Conservation (phyloP, 2,888 invertebrate genomes). For the Gibbula magus region DNA sequence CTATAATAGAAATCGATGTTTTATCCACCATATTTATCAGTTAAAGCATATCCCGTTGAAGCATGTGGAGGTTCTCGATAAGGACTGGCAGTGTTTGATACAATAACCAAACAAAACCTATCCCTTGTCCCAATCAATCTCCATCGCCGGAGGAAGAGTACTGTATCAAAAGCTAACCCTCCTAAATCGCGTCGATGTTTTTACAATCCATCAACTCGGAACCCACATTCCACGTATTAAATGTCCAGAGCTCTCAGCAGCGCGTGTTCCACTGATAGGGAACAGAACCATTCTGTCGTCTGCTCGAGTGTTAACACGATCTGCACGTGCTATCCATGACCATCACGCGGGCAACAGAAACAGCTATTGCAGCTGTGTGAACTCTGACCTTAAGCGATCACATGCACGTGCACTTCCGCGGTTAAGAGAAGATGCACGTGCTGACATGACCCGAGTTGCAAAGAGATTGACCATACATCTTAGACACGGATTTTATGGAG, state of each 20-base stretch:
- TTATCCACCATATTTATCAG: too few relatives aligned
- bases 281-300: constrained; percentile 9
- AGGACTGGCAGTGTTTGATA: too few relatives aligned
- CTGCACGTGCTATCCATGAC: constrained; percentile 1
- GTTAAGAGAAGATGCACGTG: constrained; percentile 1
- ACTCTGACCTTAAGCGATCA: neutral
- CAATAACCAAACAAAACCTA: too few relatives aligned
- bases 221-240: neutral
- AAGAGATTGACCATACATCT: neutral
- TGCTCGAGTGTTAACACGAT: constrained; percentile 1
- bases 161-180: neutral
- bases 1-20: too few relatives aligned
- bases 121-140: neutral
- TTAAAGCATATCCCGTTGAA: too few relatives aligned
- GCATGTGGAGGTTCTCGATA: too few relatives aligned
- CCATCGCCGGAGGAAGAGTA: neutral
- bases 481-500: too few relatives aligned
- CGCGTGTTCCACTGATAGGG: neutral
- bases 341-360: neutral
- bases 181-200: neutral
- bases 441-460: neutral
- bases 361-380: constrained; percentile 9
- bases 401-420: neutral
- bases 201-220: neutral
- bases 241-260: neutral